phyloP scores from a whole-genome alignment of 1,140 invertebrate species.

The Macrosteles quadrilineatus region DNA sequence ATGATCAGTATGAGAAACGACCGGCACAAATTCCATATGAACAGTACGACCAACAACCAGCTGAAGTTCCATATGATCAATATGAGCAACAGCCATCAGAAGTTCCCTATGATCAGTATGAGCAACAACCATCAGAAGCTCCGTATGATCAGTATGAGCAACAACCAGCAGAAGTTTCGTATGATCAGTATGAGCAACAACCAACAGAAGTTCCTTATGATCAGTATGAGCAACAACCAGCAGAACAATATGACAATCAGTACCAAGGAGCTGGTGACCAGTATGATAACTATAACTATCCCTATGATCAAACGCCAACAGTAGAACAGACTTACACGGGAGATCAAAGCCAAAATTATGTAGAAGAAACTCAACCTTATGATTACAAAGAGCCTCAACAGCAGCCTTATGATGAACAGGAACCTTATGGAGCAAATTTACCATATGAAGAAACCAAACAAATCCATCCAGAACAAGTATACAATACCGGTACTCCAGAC shows the following conservation, averaged over 20 bases:
- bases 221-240: background rate
- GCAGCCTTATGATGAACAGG: too few relatives aligned
- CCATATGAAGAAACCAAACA: too few relatives aligned
- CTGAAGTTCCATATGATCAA: background rate
- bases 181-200: conserved; percentile 1
- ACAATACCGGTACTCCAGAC: too few relatives aligned
- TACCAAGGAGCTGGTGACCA: background rate
- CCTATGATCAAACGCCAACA: background rate
- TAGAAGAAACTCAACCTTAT: too few relatives aligned
- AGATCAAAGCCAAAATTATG: background rate
- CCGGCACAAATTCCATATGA: background rate
- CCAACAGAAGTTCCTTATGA: background rate
- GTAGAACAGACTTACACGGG: background rate
- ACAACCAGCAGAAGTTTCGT: background rate
- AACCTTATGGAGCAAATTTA: too few relatives aligned
- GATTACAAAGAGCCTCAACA: too few relatives aligned
- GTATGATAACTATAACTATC: conserved; percentile 9
- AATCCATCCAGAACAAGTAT: too few relatives aligned
- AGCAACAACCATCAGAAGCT: background rate
- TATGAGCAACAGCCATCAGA: background rate
- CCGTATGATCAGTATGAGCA: background rate
- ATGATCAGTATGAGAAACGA: background rate
- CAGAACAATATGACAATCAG: background rate
- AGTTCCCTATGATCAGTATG: background rate
- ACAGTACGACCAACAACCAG: background rate